phyloP scores from a whole-genome alignment of 2,888 invertebrate species.

The Lydus trimaculatus region DNA sequence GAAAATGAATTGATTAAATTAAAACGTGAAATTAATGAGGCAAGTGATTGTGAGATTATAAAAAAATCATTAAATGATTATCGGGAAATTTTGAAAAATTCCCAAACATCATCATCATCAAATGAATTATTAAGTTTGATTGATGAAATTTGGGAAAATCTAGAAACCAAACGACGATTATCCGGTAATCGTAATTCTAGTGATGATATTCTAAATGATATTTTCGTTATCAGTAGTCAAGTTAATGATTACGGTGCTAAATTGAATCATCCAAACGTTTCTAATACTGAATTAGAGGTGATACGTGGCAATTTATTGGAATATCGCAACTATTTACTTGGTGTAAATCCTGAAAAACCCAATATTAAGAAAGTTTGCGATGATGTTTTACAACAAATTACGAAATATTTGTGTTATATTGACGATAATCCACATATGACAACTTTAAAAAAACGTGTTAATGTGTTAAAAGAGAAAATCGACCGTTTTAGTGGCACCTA shows the following conservation, averaged over 20 bases:
- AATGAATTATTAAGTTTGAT: constrained; percentile 11
- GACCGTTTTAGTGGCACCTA: constrained; percentile 43
- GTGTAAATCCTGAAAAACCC: not conserved
- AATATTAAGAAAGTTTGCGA: constrained; percentile 17
- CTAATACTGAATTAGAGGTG: not conserved
- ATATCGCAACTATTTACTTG: constrained; percentile 14
- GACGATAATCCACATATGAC: constrained; percentile 25
- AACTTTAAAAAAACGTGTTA: constrained; percentile 25
- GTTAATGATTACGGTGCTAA: constrained; percentile 19
- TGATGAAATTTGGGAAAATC: constrained; percentile 12
- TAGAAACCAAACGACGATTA: constrained; percentile 9
- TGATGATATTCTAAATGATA: constrained; percentile 22
- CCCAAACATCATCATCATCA: constrained; percentile 5
- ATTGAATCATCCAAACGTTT: not conserved
- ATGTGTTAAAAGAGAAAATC: constrained; percentile 41
- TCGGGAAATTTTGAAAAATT: not conserved
- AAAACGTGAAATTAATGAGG: not conserved
- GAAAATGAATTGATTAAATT: constrained; percentile 14
- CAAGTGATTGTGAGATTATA: constrained; percentile 11
- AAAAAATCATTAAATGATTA: not conserved
- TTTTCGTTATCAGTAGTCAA: constrained; percentile 19
- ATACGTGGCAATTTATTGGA: constrained; percentile 1
- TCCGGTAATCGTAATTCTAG: constrained; percentile 15
- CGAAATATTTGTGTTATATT: constrained; percentile 25
- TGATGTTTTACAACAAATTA: constrained; percentile 36